phyloP scores from a whole-genome alignment of 2,797 vertebrate species.

The Sciurus vulgaris region DNA sequence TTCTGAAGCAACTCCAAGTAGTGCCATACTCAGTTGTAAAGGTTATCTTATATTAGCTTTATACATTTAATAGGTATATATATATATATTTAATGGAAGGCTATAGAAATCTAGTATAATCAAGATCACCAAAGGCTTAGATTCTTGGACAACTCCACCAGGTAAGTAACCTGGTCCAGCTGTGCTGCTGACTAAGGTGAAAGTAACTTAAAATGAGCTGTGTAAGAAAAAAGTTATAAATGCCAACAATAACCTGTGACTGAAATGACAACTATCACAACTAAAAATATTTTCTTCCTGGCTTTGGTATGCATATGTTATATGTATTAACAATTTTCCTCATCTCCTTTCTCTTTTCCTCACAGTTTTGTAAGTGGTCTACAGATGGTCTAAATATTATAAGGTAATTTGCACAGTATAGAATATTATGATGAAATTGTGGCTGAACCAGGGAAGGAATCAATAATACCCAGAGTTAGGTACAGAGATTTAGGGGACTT shows the following conservation, averaged over 20 bases:
- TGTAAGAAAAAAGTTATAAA: neutral
- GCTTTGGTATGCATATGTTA: neutral
- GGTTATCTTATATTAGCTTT: conserved; percentile 3
- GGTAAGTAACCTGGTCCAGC: neutral
- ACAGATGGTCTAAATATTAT: neutral
- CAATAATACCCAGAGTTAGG: neutral
- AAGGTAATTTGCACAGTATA: neutral
- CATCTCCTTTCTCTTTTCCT: neutral
- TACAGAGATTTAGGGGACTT: neutral
- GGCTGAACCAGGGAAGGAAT: neutral
- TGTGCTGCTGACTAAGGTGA: neutral
- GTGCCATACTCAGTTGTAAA: neutral
- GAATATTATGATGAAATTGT: neutral
- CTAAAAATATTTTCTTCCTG: neutral
- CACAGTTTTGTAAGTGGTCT: neutral
- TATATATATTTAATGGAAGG: conserved; percentile 6
- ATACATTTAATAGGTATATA: neutral
- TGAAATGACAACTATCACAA: neutral
- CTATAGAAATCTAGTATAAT: neutral
- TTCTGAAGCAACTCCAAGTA: neutral
- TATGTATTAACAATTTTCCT: neutral
- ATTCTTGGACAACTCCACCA: neutral
- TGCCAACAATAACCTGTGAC: neutral
- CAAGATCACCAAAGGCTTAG: neutral
- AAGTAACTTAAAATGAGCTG: neutral